Percentiles rank a stretch among this genome's conserved stretches.
These are phyloP conservation scores for Amblyornis subalaris DNA, from an alignment of 2,113 vertebrate species.

Conservation along the genomic window DNA sequence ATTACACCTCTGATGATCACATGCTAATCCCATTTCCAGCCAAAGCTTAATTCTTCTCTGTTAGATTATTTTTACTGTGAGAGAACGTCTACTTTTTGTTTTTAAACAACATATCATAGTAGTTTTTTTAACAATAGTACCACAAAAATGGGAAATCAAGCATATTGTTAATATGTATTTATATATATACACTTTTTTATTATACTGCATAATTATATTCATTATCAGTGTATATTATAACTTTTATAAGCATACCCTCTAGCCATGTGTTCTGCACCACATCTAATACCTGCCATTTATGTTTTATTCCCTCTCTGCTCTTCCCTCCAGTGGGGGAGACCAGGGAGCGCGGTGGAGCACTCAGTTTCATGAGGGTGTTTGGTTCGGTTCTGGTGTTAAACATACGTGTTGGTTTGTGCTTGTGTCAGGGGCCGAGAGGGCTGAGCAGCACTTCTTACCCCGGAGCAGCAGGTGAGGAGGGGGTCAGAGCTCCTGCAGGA, in stretches of 20 bases:
- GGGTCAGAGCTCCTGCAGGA: fast-evolving
- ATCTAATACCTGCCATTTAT: background rate
- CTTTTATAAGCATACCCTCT: background rate
- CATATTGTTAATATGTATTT: background rate
- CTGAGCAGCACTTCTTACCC: background rate
- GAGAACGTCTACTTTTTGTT: background rate
- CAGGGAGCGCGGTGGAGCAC: background rate
- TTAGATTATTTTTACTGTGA: background rate
- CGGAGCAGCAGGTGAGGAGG: background rate
- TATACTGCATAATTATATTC: background rate
- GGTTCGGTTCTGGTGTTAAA: background rate
- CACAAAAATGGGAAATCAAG: background rate
- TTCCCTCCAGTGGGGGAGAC: background rate
- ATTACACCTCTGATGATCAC: background rate
- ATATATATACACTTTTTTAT: background rate
- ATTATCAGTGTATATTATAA: background rate
- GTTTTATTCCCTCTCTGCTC: background rate
- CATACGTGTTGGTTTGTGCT: fast-evolving
- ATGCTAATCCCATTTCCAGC: background rate
- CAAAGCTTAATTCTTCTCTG: background rate
- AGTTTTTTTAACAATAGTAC: background rate
- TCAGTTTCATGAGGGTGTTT: background rate
- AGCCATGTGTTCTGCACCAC: background rate
- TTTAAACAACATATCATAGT: background rate
- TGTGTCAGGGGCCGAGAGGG: background rate